These are phyloP conservation scores for Drosophila meridiana DNA, from an alignment of 2,888 invertebrate species.

Conservation along the genomic window DNA sequence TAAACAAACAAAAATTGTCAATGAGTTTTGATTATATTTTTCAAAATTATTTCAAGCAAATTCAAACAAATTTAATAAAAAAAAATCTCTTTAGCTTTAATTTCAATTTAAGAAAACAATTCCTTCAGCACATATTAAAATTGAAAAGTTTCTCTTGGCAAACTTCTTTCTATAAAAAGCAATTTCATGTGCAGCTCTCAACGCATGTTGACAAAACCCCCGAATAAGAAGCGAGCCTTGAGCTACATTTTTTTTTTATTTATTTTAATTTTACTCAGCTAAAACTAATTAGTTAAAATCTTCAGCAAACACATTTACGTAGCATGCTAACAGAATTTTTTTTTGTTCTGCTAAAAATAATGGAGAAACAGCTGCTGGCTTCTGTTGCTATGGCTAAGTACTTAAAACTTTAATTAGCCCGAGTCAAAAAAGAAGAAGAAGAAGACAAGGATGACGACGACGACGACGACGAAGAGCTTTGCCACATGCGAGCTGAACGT, in stretches of 20 bases:
- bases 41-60: too few species aligned
- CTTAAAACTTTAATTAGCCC: constrained; percentile 74
- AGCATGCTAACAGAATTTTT: constrained; percentile 9
- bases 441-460: background rate
- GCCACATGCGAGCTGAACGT: constrained; percentile 17
- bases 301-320: constrained; percentile 48
- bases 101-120: background rate
- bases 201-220: constrained; percentile 13
- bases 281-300: constrained; percentile 53
- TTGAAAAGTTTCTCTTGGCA: background rate
- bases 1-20: too few species aligned
- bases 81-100: background rate
- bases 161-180: background rate
- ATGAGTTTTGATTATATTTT: too few species aligned
- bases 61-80: background rate
- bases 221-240: constrained; percentile 4
- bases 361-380: constrained; percentile 47
- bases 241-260: constrained; percentile 4
- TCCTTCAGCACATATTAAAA: background rate
- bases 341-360: constrained; percentile 46
- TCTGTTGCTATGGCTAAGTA: constrained; percentile 49
- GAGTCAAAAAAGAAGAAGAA: background rate
- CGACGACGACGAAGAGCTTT: background rate
- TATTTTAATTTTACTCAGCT: background rate
- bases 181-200: constrained; percentile 4